phyloP scores from a whole-genome alignment of 2,888 invertebrate species.

The Phyllotreta striolata region DNA sequence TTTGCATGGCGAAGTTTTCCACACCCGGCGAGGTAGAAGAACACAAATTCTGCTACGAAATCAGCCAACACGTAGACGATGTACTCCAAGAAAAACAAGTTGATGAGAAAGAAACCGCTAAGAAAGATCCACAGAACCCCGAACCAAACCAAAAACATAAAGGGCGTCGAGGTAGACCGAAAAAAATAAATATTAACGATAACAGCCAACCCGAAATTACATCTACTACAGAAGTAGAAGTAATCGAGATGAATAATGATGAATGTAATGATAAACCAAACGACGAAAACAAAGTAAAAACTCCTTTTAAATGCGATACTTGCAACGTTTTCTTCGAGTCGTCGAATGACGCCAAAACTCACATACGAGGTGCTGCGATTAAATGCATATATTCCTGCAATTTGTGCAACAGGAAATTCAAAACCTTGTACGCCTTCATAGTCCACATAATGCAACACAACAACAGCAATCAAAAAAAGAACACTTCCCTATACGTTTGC shows the following conservation, averaged over 20 bases:
- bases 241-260: background rate
- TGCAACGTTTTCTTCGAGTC: conserved; percentile 43
- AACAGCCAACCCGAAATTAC: background rate
- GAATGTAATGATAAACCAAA: conserved; percentile 10
- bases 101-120: background rate
- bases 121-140: background rate
- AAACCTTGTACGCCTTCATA: conserved; percentile 45
- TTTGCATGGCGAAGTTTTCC: conserved; percentile 39
- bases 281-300: conserved; percentile 23
- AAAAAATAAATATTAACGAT: background rate
- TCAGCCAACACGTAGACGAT: conserved; percentile 31
- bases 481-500: conserved; percentile 38
- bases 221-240: background rate
- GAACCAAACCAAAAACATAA: background rate
- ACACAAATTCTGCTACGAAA: conserved; percentile 32
- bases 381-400: conserved; percentile 45
- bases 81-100: conserved; percentile 31
- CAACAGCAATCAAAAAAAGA: conserved; percentile 31
- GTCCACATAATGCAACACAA: conserved; percentile 47
- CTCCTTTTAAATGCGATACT: conserved; percentile 44
- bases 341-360: conserved; percentile 40
- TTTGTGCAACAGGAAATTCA: conserved; percentile 43
- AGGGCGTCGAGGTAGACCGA: conserved; percentile 2
- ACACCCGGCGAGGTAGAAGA: conserved; percentile 19
- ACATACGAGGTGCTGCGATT: conserved; percentile 21